Base-by-base conservation (phyloP, 2,797 vertebrate species). In the Varecia variegata region DNA sequence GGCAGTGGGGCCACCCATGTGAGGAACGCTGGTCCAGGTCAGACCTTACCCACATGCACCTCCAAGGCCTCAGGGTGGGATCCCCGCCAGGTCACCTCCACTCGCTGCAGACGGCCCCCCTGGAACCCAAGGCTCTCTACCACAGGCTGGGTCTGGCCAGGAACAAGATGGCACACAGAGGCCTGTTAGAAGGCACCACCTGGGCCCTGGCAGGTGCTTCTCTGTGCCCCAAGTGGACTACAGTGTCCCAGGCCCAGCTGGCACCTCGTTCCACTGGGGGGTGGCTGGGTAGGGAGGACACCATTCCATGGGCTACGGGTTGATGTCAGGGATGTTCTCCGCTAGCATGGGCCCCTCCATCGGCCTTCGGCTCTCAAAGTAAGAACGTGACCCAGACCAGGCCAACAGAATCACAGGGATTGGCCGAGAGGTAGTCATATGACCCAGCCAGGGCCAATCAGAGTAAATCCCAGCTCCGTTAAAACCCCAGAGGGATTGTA, bases 91-190 rank as follows among this genome's bases (percentile, higher is more conserved):
- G 98, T 98, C 97, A 98, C 99, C 79, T 98, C 99, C 0, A 98
- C 98, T 93, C 99, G 99, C 21, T 98, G 99, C 90, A 99, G 98
- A 60, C 97, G 99, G 15, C 98, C 97, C 38, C 99, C 99, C 96
- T 99, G 99, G 0, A 98, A 98, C 52, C 98, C 97, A 1, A 99
- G 98, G 85, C 98, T 99, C 94, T 99, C 99, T 52, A 99, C 98
- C 97, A 99, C 99, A 0, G 99, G 99, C 97, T 99, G 99, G 80
- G 99, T 99, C 99, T 99, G 98, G 5, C 20, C 21, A 54, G 67
- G 30, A 90, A 90, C 20, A 87, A 87, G 65, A 94, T 0, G 62
- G 67, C 35, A 85, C 52, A 94, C 81, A 45, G 23, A 81, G 38
- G 70, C 27, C n/a, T 7, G 35, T 88, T 5, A 54, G 20, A 11